These are phyloP conservation scores for Orchestia grillus DNA, from an alignment of 1,140 invertebrate genomes.

Conservation along the genomic window DNA sequence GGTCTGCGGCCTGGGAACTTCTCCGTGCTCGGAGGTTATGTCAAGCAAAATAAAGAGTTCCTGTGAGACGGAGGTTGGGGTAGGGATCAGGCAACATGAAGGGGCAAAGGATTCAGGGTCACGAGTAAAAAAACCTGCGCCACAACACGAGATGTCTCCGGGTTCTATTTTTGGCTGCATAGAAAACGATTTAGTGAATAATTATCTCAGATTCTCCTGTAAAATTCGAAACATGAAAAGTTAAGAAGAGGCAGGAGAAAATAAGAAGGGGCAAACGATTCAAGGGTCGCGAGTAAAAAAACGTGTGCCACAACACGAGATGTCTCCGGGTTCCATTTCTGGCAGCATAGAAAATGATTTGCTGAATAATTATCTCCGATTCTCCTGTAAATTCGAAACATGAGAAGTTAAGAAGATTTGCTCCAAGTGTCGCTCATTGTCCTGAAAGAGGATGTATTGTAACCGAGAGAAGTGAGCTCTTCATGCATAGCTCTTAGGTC, in stretches of 20 bases:
- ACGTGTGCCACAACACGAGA: too few relatives aligned
- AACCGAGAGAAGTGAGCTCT: too few relatives aligned
- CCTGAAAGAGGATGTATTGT: neutral
- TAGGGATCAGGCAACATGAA: neutral
- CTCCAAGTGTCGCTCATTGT: neutral
- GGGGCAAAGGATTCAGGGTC: neutral
- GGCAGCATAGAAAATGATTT: neutral
- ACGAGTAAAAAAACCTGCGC: neutral
- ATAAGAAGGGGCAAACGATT: too few relatives aligned
- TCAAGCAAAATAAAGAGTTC: conserved; percentile 32
- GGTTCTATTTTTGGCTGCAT: neutral
- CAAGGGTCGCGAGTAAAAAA: too few relatives aligned
- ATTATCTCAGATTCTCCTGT: neutral
- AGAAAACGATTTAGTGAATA: neutral
- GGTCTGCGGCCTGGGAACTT: conserved; percentile 2
- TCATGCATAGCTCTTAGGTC: neutral
- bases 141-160: neutral
- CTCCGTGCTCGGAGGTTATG: neutral
- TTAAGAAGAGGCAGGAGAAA: too few relatives aligned
- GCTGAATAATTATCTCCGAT: neutral
- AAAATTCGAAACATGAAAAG: neutral
- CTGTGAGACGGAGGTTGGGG: neutral
- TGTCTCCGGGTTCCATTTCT: neutral
- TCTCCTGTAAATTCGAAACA: neutral
- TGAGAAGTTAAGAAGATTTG: neutral